Percentiles rank a stretch among this genome's conserved stretches.
phyloP scores from a whole-genome alignment of 2,113 vertebrate species.

The Cephalophus harveyi region DNA sequence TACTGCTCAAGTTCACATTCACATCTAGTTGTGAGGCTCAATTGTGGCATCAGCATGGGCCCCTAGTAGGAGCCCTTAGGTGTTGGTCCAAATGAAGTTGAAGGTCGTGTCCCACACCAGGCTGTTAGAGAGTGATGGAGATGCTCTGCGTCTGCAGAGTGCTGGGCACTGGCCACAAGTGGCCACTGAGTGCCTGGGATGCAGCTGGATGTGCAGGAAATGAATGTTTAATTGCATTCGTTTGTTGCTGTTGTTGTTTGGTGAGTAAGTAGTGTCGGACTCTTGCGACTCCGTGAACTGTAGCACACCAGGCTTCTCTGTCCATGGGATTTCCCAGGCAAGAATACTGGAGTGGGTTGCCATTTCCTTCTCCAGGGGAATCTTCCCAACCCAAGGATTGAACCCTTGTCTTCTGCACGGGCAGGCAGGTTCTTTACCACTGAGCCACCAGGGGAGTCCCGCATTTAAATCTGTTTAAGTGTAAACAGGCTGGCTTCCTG shows the following conservation, averaged over 20 bases:
- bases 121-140: neutral
- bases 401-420: no score
- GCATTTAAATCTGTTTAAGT: neutral
- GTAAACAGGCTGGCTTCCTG: neutral
- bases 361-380: neutral
- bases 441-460: neutral
- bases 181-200: neutral
- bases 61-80: neutral
- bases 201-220: neutral
- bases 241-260: neutral
- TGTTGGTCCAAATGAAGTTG: neutral
- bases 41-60: no score
- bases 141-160: no score
- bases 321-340: neutral
- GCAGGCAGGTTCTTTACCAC: neutral
- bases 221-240: neutral
- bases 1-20: neutral
- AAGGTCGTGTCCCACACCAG: neutral
- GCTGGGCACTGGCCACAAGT: neutral
- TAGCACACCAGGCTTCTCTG: neutral
- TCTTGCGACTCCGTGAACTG: neutral
- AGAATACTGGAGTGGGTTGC: neutral
- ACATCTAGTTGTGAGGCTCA: neutral
- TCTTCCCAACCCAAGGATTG: no score
- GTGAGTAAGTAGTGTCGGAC: neutral